Percentiles rank a stretch among this genome's conserved stretches.
These are phyloP conservation scores for Falco novaeseelandiae DNA, from an alignment of 2,797 vertebrate genomes.

Conservation along the genomic window DNA sequence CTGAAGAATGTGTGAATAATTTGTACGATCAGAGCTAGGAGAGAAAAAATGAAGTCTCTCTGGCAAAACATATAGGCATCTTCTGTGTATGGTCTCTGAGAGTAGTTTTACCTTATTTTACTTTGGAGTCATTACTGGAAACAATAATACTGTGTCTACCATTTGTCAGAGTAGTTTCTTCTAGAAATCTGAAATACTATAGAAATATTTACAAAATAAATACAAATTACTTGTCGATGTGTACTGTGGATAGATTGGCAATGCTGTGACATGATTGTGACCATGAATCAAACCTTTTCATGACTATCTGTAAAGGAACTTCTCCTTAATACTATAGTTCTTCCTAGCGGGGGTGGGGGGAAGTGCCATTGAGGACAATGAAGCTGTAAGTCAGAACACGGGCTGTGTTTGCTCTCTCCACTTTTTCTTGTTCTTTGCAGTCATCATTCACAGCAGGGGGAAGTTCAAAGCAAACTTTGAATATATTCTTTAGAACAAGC, in stretches of 20 bases:
- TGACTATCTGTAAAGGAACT: neutral
- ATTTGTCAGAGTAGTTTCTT: neutral
- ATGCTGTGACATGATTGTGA: neutral
- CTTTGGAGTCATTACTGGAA: neutral
- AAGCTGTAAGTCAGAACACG: neutral
- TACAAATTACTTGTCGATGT: neutral
- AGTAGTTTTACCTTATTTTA: neutral
- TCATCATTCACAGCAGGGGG: neutral
- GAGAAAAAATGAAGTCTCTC: neutral
- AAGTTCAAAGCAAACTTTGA: conserved; percentile 57
- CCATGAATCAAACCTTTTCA: neutral
- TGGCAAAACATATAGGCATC: neutral
- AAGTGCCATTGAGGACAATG: neutral
- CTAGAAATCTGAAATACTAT: neutral
- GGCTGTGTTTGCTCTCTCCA: conserved; percentile 16
- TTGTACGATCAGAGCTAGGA: neutral
- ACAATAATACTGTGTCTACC: neutral
- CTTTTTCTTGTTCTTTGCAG: neutral
- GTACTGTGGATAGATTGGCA: neutral
- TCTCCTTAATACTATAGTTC: neutral
- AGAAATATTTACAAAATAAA: neutral
- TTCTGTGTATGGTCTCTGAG: neutral
- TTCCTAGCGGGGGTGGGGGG: neutral
- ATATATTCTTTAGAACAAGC: conserved; percentile 40
- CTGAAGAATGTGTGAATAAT: neutral